Conservation (phyloP, 1,140 invertebrate genomes). For the Druon quercuslanigerum region DNA sequence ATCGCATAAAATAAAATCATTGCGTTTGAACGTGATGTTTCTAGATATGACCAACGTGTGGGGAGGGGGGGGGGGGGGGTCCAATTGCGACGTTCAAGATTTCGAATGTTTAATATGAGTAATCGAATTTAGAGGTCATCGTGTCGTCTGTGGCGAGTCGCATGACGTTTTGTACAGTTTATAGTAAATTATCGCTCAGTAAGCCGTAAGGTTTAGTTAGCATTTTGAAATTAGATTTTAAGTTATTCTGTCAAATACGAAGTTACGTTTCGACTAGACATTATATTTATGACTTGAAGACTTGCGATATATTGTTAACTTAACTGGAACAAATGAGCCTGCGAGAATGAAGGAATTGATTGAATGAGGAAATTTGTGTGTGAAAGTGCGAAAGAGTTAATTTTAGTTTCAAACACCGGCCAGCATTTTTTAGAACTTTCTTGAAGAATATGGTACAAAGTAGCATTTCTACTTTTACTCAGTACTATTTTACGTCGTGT, state of each 20-base stretch:
- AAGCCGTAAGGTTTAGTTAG: slow-evolving; percentile 49
- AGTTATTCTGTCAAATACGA: slow-evolving; percentile 40
- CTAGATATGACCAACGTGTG: slow-evolving; percentile 34
- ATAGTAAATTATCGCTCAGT: slow-evolving; percentile 50
- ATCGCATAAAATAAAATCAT: slow-evolving; percentile 14
- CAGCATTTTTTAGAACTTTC: slow-evolving; percentile 51
- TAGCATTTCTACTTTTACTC: slow-evolving; percentile 56
- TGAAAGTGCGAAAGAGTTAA: slow-evolving; percentile 45
- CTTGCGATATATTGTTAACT: slow-evolving; percentile 53
- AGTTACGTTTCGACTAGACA: slow-evolving; percentile 20
- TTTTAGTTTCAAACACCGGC: slow-evolving; percentile 52
- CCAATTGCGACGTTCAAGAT: slow-evolving; percentile 40
- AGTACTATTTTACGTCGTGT: slow-evolving; percentile 52
- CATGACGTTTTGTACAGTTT: slow-evolving; percentile 51
- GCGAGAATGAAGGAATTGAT: slow-evolving; percentile 36
- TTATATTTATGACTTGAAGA: slow-evolving; percentile 45
- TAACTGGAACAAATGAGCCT: slow-evolving; percentile 46
- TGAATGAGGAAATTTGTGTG: slow-evolving; percentile 30
- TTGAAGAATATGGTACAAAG: slow-evolving; percentile 57
- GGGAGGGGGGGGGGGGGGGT: no score
- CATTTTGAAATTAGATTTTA: slow-evolving; percentile 47
- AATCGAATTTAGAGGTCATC: slow-evolving; percentile 34
- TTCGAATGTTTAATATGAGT: slow-evolving; percentile 34
- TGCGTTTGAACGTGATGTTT: slow-evolving; percentile 7
- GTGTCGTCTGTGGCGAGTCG: slow-evolving; percentile 37